Conservation (phyloP, 1,140 invertebrate genomes). For the Agrilus planipennis region DNA sequence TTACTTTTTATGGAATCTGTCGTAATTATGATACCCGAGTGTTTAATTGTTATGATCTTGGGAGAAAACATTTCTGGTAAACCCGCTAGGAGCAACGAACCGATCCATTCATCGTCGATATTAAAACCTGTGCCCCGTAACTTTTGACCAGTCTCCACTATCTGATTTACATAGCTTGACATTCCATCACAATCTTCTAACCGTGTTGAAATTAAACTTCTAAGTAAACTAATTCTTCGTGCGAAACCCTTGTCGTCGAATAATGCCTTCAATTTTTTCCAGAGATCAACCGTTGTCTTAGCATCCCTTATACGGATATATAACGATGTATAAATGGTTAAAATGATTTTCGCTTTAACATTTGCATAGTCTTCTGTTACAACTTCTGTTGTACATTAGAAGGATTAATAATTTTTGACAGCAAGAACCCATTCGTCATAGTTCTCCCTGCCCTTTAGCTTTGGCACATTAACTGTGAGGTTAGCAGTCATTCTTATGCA, state of each 20-base stretch:
- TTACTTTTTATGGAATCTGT: conserved; percentile 16
- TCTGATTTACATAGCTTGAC: conserved; percentile 15
- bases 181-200: conserved; percentile 20
- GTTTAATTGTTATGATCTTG: conserved; percentile 31
- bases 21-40: conserved; percentile 14
- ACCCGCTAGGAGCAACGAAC: conserved; percentile 26
- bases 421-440: conserved; percentile 22
- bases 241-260: conserved; percentile 21
- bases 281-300: conserved; percentile 19
- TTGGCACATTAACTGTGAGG: conserved; percentile 15
- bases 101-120: conserved; percentile 29
- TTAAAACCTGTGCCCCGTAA: conserved; percentile 18
- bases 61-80: conserved; percentile 26
- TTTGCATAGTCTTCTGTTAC: conserved; percentile 13
- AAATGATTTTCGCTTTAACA: conserved; percentile 25
- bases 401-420: conserved; percentile 17
- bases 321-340: conserved; percentile 26
- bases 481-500: conserved; percentile 9
- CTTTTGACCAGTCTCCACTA: conserved; percentile 16
- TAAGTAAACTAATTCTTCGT: conserved; percentile 20
- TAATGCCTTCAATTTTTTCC: conserved; percentile 22
- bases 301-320: conserved; percentile 26
- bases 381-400: conserved; percentile 14
- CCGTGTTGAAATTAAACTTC: conserved; percentile 19
- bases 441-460: conserved; percentile 21